Evolutionary conservation across 2,888 invertebrate species (phyloP).

Genomic region (Lamproptera curius): DNA sequence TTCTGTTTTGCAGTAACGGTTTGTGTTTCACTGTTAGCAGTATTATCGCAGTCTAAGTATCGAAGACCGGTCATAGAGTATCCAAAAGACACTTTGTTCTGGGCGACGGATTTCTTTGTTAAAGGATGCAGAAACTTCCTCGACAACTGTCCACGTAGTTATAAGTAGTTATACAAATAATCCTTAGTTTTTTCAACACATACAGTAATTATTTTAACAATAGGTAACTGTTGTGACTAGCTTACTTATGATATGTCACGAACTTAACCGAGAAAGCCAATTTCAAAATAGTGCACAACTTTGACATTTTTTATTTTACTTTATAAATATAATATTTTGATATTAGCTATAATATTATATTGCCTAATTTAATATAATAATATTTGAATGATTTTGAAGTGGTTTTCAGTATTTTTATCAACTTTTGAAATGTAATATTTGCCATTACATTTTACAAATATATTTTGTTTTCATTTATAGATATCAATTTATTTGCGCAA

Average conservation of each 20-base stretch:
- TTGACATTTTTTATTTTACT: no score
- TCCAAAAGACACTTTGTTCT: constrained; percentile 54
- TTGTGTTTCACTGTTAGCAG: constrained; percentile 9
- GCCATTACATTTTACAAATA: constrained; percentile 7
- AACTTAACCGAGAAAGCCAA: no score
- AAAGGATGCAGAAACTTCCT: constrained; percentile 58
- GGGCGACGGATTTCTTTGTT: constrained; percentile 62
- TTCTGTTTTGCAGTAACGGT: constrained; percentile 22
- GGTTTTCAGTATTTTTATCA: no score
- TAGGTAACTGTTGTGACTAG: no score
- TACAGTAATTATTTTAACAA: no score
- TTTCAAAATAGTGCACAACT: no score
- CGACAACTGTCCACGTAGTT: constrained; percentile 47
- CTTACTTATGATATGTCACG: no score
- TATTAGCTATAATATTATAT: no score
- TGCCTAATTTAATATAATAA: no score
- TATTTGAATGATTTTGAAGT: no score
- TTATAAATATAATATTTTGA: no score
- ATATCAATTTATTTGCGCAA: constrained; percentile 51
- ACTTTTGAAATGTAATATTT: no score
- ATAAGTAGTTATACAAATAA: constrained; percentile 45
- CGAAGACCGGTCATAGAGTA: constrained; percentile 41
- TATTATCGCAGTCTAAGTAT: constrained; percentile 26
- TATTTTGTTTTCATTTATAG: constrained; percentile 34
- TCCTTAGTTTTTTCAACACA: not conserved